Evolutionary conservation across 1,140 invertebrate species (phyloP), one percentile per base, ranked within the genome.

Genomic region (Aleiodes sp.): DNA sequence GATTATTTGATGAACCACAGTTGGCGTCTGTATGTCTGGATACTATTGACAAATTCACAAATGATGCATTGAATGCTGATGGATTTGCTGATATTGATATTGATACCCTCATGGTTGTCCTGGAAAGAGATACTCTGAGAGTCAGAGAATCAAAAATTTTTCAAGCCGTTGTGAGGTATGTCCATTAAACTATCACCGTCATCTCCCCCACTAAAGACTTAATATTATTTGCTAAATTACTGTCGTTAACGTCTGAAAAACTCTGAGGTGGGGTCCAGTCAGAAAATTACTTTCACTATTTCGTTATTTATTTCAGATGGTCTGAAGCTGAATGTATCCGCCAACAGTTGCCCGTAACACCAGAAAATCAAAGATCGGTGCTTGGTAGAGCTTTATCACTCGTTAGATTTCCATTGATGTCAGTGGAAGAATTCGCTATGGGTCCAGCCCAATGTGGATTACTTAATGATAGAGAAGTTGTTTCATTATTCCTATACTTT

Each of bases 31-130:
- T 94, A 12, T 96, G 94, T 78, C 85, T 96, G 64, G 93, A 95
- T 76, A 92, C 92, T 37, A 96, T 97, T 72, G 95, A 96, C 80
- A 94, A 94, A 80, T 92, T 93, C 76, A 95, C 95, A 2, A 88
- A 89, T 0, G 94, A 96, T 80, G 92, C 94, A 6, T 80, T 97
- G 1, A 89, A 88, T 76, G 93, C 94, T 12, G 95, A 97, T 82
- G 93, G 93, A 19, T 97, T 97, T 80, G 92, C 92, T 3, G 94
- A 97, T 77, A 94, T 97, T 73, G 94, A 96, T 84, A 88, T 92
- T 65, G 92, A 94, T 52, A 96, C 94, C 0, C 83, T 97, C 28
- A 92, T 90, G 84, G 89, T 89, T 60, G 93, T 97, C 14, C 84
- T 97, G 16, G 90, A 94, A 82, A 89, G 95, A 73, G 94, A 97